Base-by-base conservation (phyloP, 2,888 invertebrate species). In the Tetrapedia diversipes region DNA sequence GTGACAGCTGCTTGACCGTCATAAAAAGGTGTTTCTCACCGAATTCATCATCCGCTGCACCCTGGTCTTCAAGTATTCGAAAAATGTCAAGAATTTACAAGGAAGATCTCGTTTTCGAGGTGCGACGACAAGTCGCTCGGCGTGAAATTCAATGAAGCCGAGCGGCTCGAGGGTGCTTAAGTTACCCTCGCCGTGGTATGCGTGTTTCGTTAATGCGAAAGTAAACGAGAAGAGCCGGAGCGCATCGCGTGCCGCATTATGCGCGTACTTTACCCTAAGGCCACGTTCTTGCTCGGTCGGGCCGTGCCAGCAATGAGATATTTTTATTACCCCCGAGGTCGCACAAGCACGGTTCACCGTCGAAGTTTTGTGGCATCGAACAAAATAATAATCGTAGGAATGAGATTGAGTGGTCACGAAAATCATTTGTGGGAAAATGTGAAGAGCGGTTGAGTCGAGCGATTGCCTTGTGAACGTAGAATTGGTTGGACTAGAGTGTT, bases 131-230 rank as follows among this genome's bases (percentile, higher is more conserved):
- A 70, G 56, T 27, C 49, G 49, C 27, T n/a, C 57, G 43, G 11
- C 41, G 59, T 45, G 63, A 75, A 75, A 72, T 59, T 75, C 72
- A 59, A 72, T 47, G 74, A 65, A 61, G 43, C 24, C 34, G n/a
- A 41, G 47, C 29, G 39, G 19, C 32, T 76, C 47, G 6, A 74
- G 71, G 72, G 64, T 59, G 32, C 74, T 75, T 71, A 56, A 22
- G 56, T 65, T 57, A 47, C 74, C 65, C 57, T 29, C 19, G 57
- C 72, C 32, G 14, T 32, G 49, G 74, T 53, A 75, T 65, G 74
- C 74, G 41, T 34, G 51, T 53, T 57, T 43, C 51, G 72, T 59
- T 64, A 64, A 74, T 74, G 64, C 64, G 27, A 74, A 65, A 64
- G 64, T 57, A 75, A 74, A 74, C 74, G 72, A 64, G 63, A 53